A percentile compares a stretch with the other conserved stretches of the same genome.
These are phyloP conservation scores for Hylyphantes graminicola DNA, from an alignment of 1,140 invertebrate genomes.

Conservation along the genomic window DNA sequence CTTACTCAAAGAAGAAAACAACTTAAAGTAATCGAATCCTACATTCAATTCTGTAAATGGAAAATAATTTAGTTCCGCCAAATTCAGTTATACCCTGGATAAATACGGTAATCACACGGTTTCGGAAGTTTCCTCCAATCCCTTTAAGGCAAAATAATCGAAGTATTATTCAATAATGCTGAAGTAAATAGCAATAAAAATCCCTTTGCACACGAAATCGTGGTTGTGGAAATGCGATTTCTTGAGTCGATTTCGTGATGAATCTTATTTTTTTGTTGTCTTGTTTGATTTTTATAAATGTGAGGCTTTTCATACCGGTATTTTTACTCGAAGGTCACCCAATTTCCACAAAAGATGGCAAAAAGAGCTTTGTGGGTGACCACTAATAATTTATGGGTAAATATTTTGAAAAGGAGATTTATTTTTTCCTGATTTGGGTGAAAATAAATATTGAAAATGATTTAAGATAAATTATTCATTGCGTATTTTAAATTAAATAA, in stretches of 20 bases:
- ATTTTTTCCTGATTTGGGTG: no score
- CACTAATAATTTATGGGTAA: no score
- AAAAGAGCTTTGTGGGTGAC: no score
- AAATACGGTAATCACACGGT: slow-evolving; percentile 20
- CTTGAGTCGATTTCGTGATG: slow-evolving; percentile 1
- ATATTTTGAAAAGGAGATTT: no score
- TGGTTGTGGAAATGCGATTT: slow-evolving; percentile 8
- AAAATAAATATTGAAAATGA: no score
- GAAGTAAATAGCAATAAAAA: slow-evolving; percentile 3
- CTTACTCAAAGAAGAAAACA: no score
- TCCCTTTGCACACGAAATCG: slow-evolving; percentile 11
- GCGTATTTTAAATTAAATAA: no score
- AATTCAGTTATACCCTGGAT: not conserved
- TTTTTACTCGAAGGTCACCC: not conserved
- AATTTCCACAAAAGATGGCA: not conserved
- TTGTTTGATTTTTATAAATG: no score
- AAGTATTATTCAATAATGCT: slow-evolving; percentile 13
- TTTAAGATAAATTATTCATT: no score
- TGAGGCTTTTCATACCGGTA: not conserved
- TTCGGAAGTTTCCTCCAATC: not conserved
- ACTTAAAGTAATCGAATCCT: no score
- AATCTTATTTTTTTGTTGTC: no score
- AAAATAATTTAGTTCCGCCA: slow-evolving; percentile 7
- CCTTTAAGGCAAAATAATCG: slow-evolving; percentile 7
- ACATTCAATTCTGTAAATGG: no score